A percentile compares a stretch with the other conserved stretches of the same genome.
These are phyloP conservation scores for Oscheius sp. DNA, from an alignment of 2,888 invertebrate genomes.

Conservation along the genomic window DNA sequence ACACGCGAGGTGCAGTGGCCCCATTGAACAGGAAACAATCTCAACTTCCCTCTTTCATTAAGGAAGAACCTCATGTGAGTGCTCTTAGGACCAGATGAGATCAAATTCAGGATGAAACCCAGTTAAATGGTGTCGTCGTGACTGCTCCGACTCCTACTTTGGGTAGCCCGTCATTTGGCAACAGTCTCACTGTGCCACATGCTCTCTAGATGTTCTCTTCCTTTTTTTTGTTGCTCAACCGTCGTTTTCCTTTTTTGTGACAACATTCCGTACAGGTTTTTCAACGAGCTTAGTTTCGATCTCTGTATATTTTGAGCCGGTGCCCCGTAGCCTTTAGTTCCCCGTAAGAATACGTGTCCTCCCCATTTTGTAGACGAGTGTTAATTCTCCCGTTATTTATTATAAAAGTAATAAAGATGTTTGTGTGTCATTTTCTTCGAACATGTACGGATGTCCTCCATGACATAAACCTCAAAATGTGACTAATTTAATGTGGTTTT, in stretches of 20 bases:
- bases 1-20: conserved; percentile 58
- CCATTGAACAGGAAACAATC: conserved; percentile 51
- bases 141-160: conserved; percentile 22
- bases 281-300: conserved; percentile 24
- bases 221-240: neutral
- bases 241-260: neutral
- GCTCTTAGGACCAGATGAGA: neutral
- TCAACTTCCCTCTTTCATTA: conserved; percentile 9
- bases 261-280: neutral
- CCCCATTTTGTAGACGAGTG: neutral
- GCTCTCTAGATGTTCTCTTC: conserved; percentile 18
- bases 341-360: neutral
- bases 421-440: neutral
- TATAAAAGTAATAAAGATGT: too few species aligned
- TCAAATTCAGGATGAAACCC: neutral
- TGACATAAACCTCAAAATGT: neutral
- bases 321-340: neutral
- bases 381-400: too few species aligned
- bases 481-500: conserved; percentile 11
- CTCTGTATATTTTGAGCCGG: conserved; percentile 8
- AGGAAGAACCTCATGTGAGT: neutral
- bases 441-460: neutral
- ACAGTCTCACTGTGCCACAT: conserved; percentile 30
- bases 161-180: conserved; percentile 22
- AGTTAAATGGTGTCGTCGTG: conserved; percentile 24